Percentiles rank a stretch among this genome's conserved stretches.
phyloP scores from a whole-genome alignment of 2,888 invertebrate genomes.

The Hoplodrina ambigua region DNA sequence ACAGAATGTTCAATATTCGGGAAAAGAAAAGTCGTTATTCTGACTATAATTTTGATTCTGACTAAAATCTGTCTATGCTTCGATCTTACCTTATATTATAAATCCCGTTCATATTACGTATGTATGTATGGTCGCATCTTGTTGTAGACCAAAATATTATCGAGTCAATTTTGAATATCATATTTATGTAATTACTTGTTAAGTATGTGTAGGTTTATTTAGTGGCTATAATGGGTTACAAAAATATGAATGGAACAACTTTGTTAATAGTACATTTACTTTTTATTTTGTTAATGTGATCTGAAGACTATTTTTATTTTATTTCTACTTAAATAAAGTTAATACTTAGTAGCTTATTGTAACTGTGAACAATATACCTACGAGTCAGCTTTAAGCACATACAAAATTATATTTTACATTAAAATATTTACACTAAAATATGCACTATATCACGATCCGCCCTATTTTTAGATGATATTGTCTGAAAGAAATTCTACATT shows the following conservation, averaged over 20 bases:
- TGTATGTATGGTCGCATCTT: conserved; percentile 74
- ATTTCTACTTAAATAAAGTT: conserved; percentile 70
- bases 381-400: conserved; percentile 82
- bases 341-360: conserved; percentile 60
- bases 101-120: conserved; percentile 56
- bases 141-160: conserved; percentile 84
- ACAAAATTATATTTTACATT: conserved; percentile 80
- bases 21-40: conserved; percentile 22
- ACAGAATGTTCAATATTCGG: conserved; percentile 31
- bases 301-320: conserved; percentile 77
- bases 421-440: conserved; percentile 75
- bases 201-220: conserved; percentile 81
- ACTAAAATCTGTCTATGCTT: conserved; percentile 54
- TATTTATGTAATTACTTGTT: conserved; percentile 78
- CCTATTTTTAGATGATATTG: conserved; percentile 86
- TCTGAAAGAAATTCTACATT: conserved; percentile 66
- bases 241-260: conserved; percentile 72
- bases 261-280: conserved; percentile 78
- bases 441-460: conserved; percentile 86
- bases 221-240: conserved; percentile 79
- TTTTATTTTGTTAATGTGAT: conserved; percentile 89
- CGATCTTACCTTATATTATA: conserved; percentile 58
- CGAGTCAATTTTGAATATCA: conserved; percentile 88
- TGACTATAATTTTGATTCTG: conserved; percentile 32
- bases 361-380: conserved; percentile 71